phyloP scores from a whole-genome alignment of 1,140 invertebrate genomes.

The Heterodera carotae region DNA sequence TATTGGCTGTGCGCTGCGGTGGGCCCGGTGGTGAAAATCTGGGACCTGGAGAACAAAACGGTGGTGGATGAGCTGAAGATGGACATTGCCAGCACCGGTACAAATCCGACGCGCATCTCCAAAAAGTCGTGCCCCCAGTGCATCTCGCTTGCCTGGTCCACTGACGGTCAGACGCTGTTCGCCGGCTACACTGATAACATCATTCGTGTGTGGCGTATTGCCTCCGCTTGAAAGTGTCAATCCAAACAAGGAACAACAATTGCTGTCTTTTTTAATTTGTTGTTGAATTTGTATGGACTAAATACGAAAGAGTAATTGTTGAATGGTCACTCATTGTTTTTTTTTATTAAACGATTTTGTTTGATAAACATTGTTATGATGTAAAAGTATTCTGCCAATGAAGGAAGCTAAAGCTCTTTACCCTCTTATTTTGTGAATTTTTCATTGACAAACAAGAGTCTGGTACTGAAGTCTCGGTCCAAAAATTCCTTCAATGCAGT shows the following conservation, averaged over 20 bases:
- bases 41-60: constrained; percentile 99
- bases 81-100: constrained; percentile 78
- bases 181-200: constrained; percentile 98
- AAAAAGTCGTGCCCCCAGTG: constrained; percentile 85
- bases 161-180: constrained; percentile 96
- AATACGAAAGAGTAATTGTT: constrained; percentile 32
- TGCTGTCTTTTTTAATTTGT: constrained; percentile 21
- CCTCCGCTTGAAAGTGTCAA: constrained; percentile 1
- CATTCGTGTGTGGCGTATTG: constrained; percentile 97
- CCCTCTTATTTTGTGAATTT: too few species aligned
- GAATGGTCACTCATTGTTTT: constrained; percentile 16
- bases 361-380: constrained; percentile 2
- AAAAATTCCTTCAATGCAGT: too few species aligned
- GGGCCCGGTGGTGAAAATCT: constrained; percentile 95
- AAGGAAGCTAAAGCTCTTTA: too few species aligned
- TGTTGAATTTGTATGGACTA: constrained; percentile 17
- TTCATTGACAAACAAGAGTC: too few species aligned
- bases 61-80: constrained; percentile 97
- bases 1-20: constrained; percentile 99
- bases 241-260: neutral
- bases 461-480: too few species aligned
- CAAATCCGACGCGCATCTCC: constrained; percentile 19
- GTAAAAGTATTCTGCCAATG: too few species aligned
- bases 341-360: too few species aligned
- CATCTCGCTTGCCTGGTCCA: constrained; percentile 96